Base-by-base conservation (phyloP, 2,797 vertebrate species). In the Eleutherodactylus coqui region DNA sequence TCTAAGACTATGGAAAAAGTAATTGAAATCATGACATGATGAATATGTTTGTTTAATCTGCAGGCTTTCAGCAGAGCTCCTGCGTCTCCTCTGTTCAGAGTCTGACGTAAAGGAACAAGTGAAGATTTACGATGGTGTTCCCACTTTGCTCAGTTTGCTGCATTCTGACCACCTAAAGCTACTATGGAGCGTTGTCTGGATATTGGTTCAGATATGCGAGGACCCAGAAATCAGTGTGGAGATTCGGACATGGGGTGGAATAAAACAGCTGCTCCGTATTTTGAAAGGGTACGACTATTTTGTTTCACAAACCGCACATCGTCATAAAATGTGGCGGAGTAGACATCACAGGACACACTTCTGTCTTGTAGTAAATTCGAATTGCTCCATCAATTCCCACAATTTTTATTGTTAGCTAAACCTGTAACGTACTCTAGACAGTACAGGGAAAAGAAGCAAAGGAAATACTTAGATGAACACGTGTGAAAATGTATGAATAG, bases 141-240 rank as follows among this genome's bases (percentile, higher is more conserved):
- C 97, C 0, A 91, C 97, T 72, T 93, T 98, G 58, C 96, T 98
- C 84, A 96, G 96, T 86, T 94, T 97, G 88, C 95, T 99, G 29
- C 95, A 97, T 82, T 93, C 94, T 0, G 93, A 96, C 83, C 95
- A 98, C 89, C 90, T 96, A 77, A 96, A 95, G 91, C 94, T 98
- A 87, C 93, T 97, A 1, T 96, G 96, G 96, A 97, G 95, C 47
- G 47, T 95, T 0, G 92, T 95, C 76, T 98, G 97, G 97, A 93
- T 97, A 84, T 93, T 98, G 88, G 97, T 98, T 6, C 97, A 98
- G 90, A 91, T 99, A 62, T 98, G 97, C 7, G 95, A 98, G 92
- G 96, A 98, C 51, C 93, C 95, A 0, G 95, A 96, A 81, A 93
- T 93, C 90, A 95, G 96, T 32, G 88, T 90, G 0, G 96, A 97